A percentile compares a stretch with the other conserved stretches of the same genome.
phyloP scores from a whole-genome alignment of 2,113 vertebrate genomes.

The Bettongia penicillata region DNA sequence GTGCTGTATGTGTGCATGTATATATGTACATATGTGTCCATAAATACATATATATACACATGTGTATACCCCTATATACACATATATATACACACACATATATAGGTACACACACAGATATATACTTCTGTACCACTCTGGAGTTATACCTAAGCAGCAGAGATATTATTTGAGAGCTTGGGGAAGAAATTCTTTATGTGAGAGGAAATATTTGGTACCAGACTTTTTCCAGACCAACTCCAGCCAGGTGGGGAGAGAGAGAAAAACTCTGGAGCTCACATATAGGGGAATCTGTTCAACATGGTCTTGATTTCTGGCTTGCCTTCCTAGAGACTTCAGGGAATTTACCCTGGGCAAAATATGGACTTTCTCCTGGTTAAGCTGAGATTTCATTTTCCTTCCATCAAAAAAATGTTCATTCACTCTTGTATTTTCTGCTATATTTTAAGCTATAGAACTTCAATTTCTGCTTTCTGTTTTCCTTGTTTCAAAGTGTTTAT shows the following conservation, averaged over 20 bases:
- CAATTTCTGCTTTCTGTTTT: not conserved
- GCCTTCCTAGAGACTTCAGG: not conserved
- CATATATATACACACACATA: not conserved
- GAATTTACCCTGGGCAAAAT: not conserved
- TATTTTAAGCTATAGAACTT: not conserved
- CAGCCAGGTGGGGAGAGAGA: not conserved
- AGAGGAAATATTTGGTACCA: not conserved
- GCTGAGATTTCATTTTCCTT: not conserved
- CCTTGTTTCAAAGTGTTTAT: not conserved
- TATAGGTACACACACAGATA: too few relatives aligned
- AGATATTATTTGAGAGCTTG: not conserved
- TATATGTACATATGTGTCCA: too few relatives aligned
- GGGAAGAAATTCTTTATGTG: not conserved
- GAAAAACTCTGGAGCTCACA: not conserved
- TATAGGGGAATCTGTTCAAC: not conserved
- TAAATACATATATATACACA: not conserved
- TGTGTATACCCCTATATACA: fast-evolving
- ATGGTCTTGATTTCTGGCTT: not conserved
- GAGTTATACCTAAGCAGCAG: not conserved
- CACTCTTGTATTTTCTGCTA: not conserved
- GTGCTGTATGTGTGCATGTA: not conserved
- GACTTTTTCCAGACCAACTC: not conserved
- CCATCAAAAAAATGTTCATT: not conserved
- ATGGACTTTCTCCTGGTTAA: not conserved
- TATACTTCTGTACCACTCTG: too few relatives aligned